Conservation (phyloP, 2,888 invertebrate species). For the Lobophora halterata region DNA sequence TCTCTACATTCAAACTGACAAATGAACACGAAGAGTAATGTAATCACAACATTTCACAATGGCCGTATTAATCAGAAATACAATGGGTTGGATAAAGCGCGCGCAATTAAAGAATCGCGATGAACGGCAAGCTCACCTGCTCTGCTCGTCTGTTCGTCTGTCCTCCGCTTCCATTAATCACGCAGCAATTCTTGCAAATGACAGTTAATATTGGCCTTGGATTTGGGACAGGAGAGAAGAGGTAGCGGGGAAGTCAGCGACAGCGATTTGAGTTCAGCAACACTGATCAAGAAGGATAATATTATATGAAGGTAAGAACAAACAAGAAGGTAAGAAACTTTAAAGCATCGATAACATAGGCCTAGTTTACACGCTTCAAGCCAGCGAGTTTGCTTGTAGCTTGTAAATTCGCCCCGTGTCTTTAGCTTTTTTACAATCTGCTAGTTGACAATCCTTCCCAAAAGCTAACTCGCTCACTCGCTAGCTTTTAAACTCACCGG, state of each 20-base stretch:
- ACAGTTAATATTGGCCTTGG: conserved; percentile 58
- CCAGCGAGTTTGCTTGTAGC: too few relatives aligned
- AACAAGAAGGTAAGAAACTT: conserved; percentile 16
- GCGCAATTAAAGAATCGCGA: conserved; percentile 48
- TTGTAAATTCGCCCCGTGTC: too few relatives aligned
- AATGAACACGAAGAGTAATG: conserved; percentile 34
- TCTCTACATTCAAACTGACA: conserved; percentile 35
- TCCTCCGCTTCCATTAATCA: conserved; percentile 53
- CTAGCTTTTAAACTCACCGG: too few relatives aligned
- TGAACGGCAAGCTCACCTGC: conserved; percentile 40
- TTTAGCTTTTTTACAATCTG: too few relatives aligned
- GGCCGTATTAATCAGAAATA: conserved; percentile 27
- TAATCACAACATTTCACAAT: conserved; percentile 34
- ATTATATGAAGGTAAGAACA: conserved; percentile 16
- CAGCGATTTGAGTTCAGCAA: too few relatives aligned
- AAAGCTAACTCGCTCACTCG: too few relatives aligned
- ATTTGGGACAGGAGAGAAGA: conserved; percentile 24
- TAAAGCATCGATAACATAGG: too few relatives aligned
- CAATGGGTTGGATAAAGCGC: conserved; percentile 35
- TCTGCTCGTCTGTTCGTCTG: conserved; percentile 39
- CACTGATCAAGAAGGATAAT: too few relatives aligned
- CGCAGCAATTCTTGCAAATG: conserved; percentile 57
- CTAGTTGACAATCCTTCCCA: too few relatives aligned
- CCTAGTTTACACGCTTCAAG: too few relatives aligned
- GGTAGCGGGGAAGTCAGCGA: conserved; percentile 19